Base-by-base conservation (phyloP, 2,797 vertebrate species). In the Bradypodion ventrale region DNA sequence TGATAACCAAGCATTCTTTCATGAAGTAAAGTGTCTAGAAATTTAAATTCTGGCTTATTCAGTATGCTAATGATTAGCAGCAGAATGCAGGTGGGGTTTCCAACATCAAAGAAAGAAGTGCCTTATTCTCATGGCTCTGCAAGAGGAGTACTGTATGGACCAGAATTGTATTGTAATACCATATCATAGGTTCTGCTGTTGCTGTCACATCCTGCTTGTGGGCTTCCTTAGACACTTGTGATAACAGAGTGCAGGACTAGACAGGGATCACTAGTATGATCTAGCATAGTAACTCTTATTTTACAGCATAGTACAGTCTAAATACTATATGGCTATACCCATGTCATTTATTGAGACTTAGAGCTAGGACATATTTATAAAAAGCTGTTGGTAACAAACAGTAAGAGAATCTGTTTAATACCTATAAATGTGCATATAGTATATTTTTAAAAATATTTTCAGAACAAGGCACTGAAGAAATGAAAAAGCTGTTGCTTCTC, bases 401-500 rank as follows among this genome's bases (percentile, higher is more conserved):
- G 7, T 37, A 85, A 62, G 13, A 80, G 44, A 65, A 85, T 40
- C 49, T 60, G 37, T 79, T 79, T 40, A 35, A 44, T 59, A 23
- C 40, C 40, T 72, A 84, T 89, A 85, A 60, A n/a, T 73, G 10
- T 37, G 65, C 83, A n/a, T 73, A 78, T 56, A 80, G 49, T 68
- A 79, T 90, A 49, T 49, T 60, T 74, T 84, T 86, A 84, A 76
- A 76, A 77, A 63, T 75, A 49, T 72, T 94, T 92, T 92, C 95
- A 94, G 98, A 98, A 87, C 97, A 97, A 96, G 97, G 97, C 87
- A 97, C 98, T 84, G 97, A 98, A 85, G 98, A 99, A 95, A 94
- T 98, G 94, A 98, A 97, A 92, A 99, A 99, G 83, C 95, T 99
- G 12, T 93, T 99, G 85, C 93, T 99, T 90, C 97, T 99, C 85